These are phyloP conservation scores for Otus sunia DNA, from an alignment of 2,113 vertebrate species.

Conservation along the genomic window DNA sequence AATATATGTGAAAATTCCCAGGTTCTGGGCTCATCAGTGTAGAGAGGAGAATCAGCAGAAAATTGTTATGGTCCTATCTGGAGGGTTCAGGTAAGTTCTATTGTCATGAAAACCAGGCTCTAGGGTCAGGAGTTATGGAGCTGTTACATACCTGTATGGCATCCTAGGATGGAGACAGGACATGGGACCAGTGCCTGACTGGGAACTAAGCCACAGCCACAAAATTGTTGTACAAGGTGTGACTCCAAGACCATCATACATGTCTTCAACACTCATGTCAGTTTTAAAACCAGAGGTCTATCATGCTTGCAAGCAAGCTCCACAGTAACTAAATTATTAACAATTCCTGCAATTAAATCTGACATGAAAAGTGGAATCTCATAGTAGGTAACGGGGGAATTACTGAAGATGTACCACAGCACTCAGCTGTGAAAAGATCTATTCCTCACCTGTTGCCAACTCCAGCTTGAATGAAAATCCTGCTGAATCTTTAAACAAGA, in stretches of 20 bases:
- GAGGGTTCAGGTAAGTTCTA: background rate
- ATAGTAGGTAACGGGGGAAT: background rate
- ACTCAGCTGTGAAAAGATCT: background rate
- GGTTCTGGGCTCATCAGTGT: background rate
- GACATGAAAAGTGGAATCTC: background rate
- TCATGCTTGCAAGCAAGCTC: accelerated
- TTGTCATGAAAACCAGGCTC: background rate
- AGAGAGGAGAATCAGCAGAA: background rate
- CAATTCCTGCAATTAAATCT: background rate
- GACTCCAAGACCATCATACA: background rate
- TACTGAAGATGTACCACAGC: background rate
- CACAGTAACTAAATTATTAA: background rate
- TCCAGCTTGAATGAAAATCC: background rate
- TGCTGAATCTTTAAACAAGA: background rate
- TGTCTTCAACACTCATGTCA: background rate
- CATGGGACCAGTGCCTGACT: background rate
- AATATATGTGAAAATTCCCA: background rate
- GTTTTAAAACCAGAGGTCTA: background rate
- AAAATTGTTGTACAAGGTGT: background rate
- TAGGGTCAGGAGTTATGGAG: background rate
- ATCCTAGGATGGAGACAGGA: background rate
- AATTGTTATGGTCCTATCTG: background rate
- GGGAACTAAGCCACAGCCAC: accelerated
- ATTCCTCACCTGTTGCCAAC: background rate
- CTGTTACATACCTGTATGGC: background rate